A percentile compares a stretch with the other conserved stretches of the same genome.
phyloP scores from a whole-genome alignment of 2,113 vertebrate genomes.

The Gnathonemus longibarbis region DNA sequence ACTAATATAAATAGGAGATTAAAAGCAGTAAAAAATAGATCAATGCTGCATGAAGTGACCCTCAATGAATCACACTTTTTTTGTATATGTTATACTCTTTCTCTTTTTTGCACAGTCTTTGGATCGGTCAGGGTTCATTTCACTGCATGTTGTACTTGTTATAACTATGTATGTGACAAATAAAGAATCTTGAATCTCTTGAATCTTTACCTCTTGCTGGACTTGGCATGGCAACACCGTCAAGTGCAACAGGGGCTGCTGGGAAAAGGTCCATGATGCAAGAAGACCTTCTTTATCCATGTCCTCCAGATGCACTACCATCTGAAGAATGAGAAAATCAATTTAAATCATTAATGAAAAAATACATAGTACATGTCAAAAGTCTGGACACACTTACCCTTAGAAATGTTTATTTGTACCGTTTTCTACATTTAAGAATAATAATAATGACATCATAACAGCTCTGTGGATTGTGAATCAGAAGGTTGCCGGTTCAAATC shows the following conservation, averaged over 20 bases:
- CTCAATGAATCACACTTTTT: background rate
- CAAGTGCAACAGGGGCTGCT: conserved; percentile 68
- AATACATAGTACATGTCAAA: background rate
- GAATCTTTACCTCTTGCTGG: conserved; percentile 61
- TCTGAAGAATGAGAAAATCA: conserved; percentile 46
- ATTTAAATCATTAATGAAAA: background rate
- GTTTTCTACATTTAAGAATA: too few relatives aligned
- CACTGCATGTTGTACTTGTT: too few relatives aligned
- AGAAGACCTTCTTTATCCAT: conserved; percentile 75
- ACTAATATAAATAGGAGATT: background rate
- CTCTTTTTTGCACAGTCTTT: too few relatives aligned
- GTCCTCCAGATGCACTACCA: conserved; percentile 82
- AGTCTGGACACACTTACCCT: background rate
- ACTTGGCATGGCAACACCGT: conserved; percentile 62
- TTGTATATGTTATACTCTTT: too few relatives aligned
- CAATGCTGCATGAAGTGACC: background rate
- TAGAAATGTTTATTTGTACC: background rate
- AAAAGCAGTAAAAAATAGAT: background rate
- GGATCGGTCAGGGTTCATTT: too few relatives aligned
- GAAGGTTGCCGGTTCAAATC: too few relatives aligned
- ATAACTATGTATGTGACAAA: too few relatives aligned
- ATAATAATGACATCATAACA: too few relatives aligned
- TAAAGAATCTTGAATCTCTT: too few relatives aligned
- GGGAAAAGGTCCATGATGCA: conserved; percentile 81
- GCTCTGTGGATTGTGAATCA: too few relatives aligned